Conservation (phyloP, 1,140 invertebrate species). For the Calycopis cecrops region DNA sequence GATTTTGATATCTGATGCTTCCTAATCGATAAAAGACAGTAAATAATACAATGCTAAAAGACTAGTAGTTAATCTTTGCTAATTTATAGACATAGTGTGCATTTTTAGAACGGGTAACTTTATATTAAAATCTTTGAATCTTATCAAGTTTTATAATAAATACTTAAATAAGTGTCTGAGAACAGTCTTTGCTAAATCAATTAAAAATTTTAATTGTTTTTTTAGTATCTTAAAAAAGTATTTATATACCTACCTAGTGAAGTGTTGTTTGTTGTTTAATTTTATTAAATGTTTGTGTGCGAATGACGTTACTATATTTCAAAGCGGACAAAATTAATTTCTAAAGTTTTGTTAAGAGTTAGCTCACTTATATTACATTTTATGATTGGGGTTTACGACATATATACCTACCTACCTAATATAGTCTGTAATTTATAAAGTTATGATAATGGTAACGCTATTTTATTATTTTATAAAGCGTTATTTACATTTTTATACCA, state of each 20-base stretch:
- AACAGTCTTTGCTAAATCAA: slow-evolving; percentile 7
- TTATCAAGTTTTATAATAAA: slow-evolving; percentile 10
- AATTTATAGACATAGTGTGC: slow-evolving; percentile 11
- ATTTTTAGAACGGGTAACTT: slow-evolving; percentile 17
- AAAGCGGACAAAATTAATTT: not conserved
- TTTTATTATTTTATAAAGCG: not conserved
- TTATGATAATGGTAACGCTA: not conserved
- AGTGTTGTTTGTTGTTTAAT: not conserved
- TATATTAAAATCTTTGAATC: slow-evolving; percentile 12
- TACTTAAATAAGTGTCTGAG: not conserved
- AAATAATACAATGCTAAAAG: not conserved
- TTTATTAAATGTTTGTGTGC: not conserved
- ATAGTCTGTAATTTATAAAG: not conserved
- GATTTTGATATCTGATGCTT: slow-evolving; percentile 1
- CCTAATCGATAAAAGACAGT: slow-evolving; percentile 1
- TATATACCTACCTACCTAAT: no score
- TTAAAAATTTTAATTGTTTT: slow-evolving; percentile 9
- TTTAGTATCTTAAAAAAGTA: slow-evolving; percentile 13
- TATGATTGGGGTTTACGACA: not conserved
- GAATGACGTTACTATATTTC: not conserved
- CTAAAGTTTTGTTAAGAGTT: not conserved
- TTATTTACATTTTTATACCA: slow-evolving; percentile 10
- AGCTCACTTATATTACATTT: not conserved
- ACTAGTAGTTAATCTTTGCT: slow-evolving; percentile 11
- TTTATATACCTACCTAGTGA: slow-evolving; percentile 5